Evolutionary conservation across 1,140 invertebrate species (phyloP).

Genomic region (Drosophila persimilis): DNA sequence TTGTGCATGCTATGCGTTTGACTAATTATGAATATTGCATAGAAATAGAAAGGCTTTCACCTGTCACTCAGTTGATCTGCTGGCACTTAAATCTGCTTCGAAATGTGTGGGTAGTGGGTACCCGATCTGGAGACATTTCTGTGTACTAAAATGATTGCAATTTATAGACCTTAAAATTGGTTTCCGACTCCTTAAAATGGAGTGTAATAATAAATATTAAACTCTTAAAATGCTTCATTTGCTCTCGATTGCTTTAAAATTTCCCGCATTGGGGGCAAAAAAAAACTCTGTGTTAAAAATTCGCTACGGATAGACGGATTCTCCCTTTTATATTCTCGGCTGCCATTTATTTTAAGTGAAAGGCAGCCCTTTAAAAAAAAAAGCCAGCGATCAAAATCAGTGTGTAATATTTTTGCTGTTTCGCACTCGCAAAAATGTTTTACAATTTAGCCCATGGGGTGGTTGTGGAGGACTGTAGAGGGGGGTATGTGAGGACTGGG

Average conservation of each 20-base stretch:
- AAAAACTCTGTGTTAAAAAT: conserved; percentile 50
- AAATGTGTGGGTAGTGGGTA: too few relatives aligned
- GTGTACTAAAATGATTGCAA: conserved; percentile 33
- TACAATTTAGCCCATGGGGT: conserved; percentile 26
- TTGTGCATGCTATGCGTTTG: too few relatives aligned
- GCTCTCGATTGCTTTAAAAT: conserved; percentile 14
- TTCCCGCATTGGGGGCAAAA: conserved; percentile 27
- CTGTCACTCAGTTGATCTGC: too few relatives aligned
- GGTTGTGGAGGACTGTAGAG: background rate
- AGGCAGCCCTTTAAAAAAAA: conserved; percentile 14
- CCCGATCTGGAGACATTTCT: background rate
- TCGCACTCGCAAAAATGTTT: conserved; percentile 49
- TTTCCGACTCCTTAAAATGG: background rate
- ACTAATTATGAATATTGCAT: too few relatives aligned
- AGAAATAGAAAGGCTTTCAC: too few relatives aligned
- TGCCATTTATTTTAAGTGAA: conserved; percentile 38
- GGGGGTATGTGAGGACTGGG: conserved; percentile 3
- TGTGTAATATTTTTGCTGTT: conserved; percentile 62
- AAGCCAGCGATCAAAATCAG: conserved; percentile 59
- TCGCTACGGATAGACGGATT: conserved; percentile 24
- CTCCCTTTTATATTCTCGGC: conserved; percentile 23
- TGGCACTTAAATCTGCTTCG: too few relatives aligned
- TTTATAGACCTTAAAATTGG: background rate
- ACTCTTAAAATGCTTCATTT: conserved; percentile 40
- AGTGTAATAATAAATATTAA: conserved; percentile 5